These are phyloP conservation scores for Drosophila biarmipes DNA, from an alignment of 1,140 invertebrate species.

Conservation along the genomic window DNA sequence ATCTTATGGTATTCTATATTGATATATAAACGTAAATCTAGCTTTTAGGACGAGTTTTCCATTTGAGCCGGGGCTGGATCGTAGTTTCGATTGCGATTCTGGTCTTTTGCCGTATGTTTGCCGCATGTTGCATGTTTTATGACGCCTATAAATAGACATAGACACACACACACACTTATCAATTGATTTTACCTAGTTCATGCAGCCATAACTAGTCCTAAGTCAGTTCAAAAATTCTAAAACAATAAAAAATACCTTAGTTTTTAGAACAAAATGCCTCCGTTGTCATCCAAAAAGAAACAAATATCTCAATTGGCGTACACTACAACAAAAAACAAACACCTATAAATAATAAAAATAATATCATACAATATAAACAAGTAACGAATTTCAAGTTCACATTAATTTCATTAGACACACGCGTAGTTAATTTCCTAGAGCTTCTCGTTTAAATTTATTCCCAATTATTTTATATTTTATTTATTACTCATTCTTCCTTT, in stretches of 20 bases:
- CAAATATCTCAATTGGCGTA: conserved; percentile 50
- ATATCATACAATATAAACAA: conserved; percentile 34
- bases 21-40: conserved; percentile 54
- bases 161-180: conserved; percentile 26
- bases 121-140: conserved; percentile 76
- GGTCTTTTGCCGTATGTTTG: conserved; percentile 52
- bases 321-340: conserved; percentile 13
- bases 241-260: conserved; percentile 23
- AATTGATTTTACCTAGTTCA: conserved; percentile 28
- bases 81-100: conserved; percentile 42
- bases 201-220: conserved; percentile 42
- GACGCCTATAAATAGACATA: conserved; percentile 45
- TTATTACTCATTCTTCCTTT: conserved; percentile 12
- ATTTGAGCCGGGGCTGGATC: conserved; percentile 35
- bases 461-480: background rate
- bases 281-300: conserved; percentile 42
- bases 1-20: conserved; percentile 57
- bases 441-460: conserved; percentile 11
- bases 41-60: conserved; percentile 44
- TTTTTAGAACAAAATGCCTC: conserved; percentile 64
- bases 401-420: conserved; percentile 14
- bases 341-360: conserved; percentile 14
- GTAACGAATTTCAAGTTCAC: conserved; percentile 28
- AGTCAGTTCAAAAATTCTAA: conserved; percentile 27
- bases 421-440: conserved; percentile 21